Conservation (phyloP, 2,113 vertebrate species). For the Oreochromis tanganicae region DNA sequence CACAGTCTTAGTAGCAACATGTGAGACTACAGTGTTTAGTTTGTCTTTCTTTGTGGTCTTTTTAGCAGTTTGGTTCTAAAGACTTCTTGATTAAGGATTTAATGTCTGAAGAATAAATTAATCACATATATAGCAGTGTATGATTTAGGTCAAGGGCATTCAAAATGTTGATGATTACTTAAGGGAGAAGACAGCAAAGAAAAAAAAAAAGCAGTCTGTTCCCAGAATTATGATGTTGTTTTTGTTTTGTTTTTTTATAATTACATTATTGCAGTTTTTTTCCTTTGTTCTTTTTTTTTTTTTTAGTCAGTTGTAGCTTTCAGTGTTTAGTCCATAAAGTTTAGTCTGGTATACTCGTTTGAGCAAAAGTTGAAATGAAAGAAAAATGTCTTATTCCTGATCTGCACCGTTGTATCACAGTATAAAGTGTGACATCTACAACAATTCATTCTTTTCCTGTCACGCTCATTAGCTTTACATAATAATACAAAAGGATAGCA, state of each 20-base stretch:
- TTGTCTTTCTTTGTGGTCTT: neutral
- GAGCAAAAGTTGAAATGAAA: neutral
- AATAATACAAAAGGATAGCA: neutral
- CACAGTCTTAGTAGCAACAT: neutral
- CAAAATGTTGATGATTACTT: neutral
- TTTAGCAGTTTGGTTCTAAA: neutral
- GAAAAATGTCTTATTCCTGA: neutral
- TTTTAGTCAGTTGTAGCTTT: neutral
- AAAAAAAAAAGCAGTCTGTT: neutral
- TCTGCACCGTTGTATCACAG: neutral
- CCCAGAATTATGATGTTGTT: neutral
- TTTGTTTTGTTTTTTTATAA: neutral
- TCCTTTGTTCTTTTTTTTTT: rapidly evolving
- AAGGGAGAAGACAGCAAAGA: neutral
- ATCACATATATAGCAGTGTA: neutral
- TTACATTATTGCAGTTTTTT: neutral
- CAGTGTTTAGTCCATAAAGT: neutral
- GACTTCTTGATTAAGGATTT: neutral
- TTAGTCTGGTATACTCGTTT: neutral
- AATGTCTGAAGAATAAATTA: neutral
- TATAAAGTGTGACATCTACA: neutral
- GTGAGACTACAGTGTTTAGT: neutral
- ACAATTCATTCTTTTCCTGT: neutral
- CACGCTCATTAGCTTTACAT: neutral
- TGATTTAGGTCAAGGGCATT: neutral